phyloP scores from a whole-genome alignment of 2,797 vertebrate genomes.

The Sternarchorhynchus goeldii region DNA sequence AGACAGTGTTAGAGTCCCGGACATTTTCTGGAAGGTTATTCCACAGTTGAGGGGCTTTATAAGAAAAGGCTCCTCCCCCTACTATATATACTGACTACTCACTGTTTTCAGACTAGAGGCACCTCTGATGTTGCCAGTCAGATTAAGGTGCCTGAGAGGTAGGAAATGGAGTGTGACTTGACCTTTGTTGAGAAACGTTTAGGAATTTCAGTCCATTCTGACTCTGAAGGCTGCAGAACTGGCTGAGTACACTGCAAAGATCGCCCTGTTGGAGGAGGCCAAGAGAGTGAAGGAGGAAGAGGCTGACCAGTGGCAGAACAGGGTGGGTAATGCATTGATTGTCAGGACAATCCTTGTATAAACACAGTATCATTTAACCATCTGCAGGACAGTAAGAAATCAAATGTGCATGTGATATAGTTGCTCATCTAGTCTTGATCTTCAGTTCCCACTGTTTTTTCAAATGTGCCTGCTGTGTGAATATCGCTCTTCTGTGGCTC shows the following conservation, averaged over 20 bases:
- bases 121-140: not conserved
- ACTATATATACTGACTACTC: no score
- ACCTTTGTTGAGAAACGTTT: not conserved
- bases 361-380: not conserved
- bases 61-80: no score
- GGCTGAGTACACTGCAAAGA: conserved; percentile 88
- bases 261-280: conserved; percentile 87
- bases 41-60: no score
- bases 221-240: conserved; percentile 84
- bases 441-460: not conserved
- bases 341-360: not conserved
- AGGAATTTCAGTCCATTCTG: not conserved
- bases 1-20: no score
- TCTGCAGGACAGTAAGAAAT: not conserved
- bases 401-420: not conserved
- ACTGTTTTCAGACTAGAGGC: not conserved
- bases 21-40: no score
- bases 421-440: no score
- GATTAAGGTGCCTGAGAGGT: not conserved
- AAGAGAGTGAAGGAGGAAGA: conserved; percentile 87
- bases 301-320: conserved; percentile 89
- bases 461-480: not conserved
- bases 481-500: not conserved
- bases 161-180: not conserved
- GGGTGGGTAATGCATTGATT: conserved; percentile 74